phyloP scores from a whole-genome alignment of 2,797 vertebrate genomes.

The Menidia menidia region DNA sequence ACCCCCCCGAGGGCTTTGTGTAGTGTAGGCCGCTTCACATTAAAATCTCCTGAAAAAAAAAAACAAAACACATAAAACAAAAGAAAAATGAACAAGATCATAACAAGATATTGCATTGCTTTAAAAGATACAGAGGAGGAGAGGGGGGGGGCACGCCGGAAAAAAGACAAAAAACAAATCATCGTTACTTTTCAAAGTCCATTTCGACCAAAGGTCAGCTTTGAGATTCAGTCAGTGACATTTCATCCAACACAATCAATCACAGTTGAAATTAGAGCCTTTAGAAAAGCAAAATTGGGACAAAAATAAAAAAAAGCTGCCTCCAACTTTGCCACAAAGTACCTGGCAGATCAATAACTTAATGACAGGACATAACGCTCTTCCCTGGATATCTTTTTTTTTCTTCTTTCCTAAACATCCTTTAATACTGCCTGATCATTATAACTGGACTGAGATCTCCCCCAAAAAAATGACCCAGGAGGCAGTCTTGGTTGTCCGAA shows the following conservation, averaged over 20 bases:
- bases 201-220: slow-evolving; percentile 7
- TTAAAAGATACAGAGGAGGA: slow-evolving; percentile 64
- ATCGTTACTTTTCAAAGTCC: slow-evolving; percentile 41
- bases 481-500: slow-evolving; percentile 56
- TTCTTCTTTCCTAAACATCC: not conserved
- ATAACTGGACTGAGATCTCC: slow-evolving; percentile 16
- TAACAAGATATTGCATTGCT: slow-evolving; percentile 69
- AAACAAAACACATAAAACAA: slow-evolving; percentile 1
- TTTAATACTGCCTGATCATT: slow-evolving; percentile 27
- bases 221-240: slow-evolving; percentile 1
- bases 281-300: slow-evolving; percentile 7
- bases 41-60: slow-evolving; percentile 69
- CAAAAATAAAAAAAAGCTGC: not conserved
- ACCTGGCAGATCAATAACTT: slow-evolving; percentile 16
- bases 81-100: slow-evolving; percentile 26
- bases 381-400: not conserved
- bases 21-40: slow-evolving; percentile 74
- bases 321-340: slow-evolving; percentile 16
- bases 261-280: slow-evolving; percentile 20
- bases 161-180: slow-evolving; percentile 16
- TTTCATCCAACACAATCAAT: slow-evolving; percentile 23
- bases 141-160: slow-evolving; percentile 39
- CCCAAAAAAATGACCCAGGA: slow-evolving; percentile 33
- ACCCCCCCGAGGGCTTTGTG: slow-evolving; percentile 39
- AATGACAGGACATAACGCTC: not conserved